Conservation (phyloP, 2,797 vertebrate genomes). For the Adrianichthys oophorus region DNA sequence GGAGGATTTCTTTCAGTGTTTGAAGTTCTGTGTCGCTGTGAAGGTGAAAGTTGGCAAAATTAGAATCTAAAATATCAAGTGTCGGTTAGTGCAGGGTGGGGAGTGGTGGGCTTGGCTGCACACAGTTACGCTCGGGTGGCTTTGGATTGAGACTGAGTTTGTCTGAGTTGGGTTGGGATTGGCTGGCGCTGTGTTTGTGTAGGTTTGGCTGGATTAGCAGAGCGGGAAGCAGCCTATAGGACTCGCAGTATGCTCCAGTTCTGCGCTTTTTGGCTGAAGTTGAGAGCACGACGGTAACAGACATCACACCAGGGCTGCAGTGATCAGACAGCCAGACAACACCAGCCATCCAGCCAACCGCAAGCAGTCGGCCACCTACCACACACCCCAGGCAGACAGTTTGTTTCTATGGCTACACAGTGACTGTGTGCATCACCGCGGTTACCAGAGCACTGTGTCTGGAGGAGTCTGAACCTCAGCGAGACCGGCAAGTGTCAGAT, state of each 20-base stretch:
- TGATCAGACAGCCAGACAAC: constrained; percentile 49
- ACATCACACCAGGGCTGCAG: constrained; percentile 60
- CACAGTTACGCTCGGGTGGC: constrained; percentile 48
- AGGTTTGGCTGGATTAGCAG: constrained; percentile 51
- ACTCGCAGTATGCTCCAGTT: constrained; percentile 19
- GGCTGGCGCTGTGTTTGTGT: constrained; percentile 67
- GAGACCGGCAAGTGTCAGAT: constrained; percentile 49
- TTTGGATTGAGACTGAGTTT: constrained; percentile 60
- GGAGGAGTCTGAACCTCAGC: constrained; percentile 48
- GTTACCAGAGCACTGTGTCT: constrained; percentile 55
- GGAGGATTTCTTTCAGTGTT: constrained; percentile 42
- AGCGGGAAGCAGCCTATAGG: constrained; percentile 40
- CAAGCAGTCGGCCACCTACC: constrained; percentile 59
- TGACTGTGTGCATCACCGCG: constrained; percentile 57
- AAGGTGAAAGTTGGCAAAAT: constrained; percentile 26
- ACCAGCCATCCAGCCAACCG: constrained; percentile 46
- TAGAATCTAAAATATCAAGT: constrained; percentile 57
- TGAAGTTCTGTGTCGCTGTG: constrained; percentile 15
- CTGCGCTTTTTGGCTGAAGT: constrained; percentile 43
- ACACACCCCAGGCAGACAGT: constrained; percentile 33
- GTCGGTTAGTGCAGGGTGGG: constrained; percentile 49
- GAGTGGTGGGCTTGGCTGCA: constrained; percentile 56
- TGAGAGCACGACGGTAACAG: constrained; percentile 62
- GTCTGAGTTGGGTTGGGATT: constrained; percentile 63
- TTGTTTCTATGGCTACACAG: constrained; percentile 57